phyloP scores from a whole-genome alignment of 2,113 vertebrate genomes.

The Jacana jacana region DNA sequence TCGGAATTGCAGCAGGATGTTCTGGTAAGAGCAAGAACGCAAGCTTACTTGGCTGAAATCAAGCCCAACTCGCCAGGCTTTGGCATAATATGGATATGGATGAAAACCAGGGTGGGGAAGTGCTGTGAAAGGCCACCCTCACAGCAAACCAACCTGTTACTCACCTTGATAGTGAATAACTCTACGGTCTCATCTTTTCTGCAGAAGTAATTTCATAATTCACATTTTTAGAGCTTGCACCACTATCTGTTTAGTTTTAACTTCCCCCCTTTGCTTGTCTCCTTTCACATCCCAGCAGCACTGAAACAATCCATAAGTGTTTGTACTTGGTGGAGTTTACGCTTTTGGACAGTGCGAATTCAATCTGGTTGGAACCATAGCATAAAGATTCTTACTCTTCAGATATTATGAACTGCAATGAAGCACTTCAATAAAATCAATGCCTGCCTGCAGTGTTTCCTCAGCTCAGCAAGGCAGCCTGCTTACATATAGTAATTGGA shows the following conservation, averaged over 20 bases:
- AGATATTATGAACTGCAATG: neutral
- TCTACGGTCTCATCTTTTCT: neutral
- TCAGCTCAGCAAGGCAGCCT: neutral
- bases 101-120: neutral
- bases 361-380: neutral
- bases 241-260: neutral
- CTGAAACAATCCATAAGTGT: neutral
- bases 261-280: neutral
- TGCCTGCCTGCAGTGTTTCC: neutral
- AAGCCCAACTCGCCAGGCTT: neutral
- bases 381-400: neutral
- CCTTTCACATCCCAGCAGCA: neutral
- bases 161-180: neutral
- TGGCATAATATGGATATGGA: neutral
- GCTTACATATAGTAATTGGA: slow-evolving; percentile 38
- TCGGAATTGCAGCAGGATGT: neutral
- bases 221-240: neutral
- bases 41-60: neutral
- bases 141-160: neutral
- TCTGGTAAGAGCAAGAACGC: neutral
- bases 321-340: neutral
- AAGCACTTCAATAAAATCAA: neutral
- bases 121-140: neutral
- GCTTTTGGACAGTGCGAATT: neutral
- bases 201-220: neutral